Evolutionary conservation across 2,797 vertebrate species (phyloP).

Genomic region (Lithobates sylvaticus): DNA sequence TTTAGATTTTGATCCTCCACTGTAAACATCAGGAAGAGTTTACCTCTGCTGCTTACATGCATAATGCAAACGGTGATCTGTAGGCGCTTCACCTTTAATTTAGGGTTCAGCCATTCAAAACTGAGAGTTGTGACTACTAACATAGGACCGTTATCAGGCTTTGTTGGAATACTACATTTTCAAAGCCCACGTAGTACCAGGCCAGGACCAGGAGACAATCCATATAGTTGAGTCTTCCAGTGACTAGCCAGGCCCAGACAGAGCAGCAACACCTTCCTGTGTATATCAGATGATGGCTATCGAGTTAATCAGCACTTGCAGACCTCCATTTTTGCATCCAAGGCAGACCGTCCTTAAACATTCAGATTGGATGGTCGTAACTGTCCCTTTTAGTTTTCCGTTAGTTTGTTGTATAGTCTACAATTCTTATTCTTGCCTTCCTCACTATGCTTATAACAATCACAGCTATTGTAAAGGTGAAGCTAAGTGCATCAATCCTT

Average conservation of each 20-base stretch:
- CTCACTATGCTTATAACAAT: not conserved
- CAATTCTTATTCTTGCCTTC: not conserved
- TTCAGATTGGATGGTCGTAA: too few relatives aligned
- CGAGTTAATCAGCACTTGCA: not conserved
- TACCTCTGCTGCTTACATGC: too few relatives aligned
- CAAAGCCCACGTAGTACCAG: too few relatives aligned
- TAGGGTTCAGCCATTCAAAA: not conserved
- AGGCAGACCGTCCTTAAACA: too few relatives aligned
- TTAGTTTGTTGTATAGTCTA: not conserved
- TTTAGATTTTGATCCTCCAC: not conserved
- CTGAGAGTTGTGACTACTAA: not conserved
- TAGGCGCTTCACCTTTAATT: not conserved
- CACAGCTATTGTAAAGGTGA: not conserved
- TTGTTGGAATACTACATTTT: too few relatives aligned
- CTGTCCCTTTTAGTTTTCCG: too few relatives aligned
- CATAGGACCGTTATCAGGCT: too few relatives aligned
- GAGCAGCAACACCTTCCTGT: not conserved
- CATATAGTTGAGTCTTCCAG: not conserved
- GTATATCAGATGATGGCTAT: not conserved
- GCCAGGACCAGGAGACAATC: not conserved
- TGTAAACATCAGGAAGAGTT: not conserved
- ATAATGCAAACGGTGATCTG: too few relatives aligned
- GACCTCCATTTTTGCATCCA: not conserved
- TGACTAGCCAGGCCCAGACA: not conserved
- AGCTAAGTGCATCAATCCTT: not conserved